phyloP scores from a whole-genome alignment of 2,113 vertebrate species.

The Dicentrarchus labrax region DNA sequence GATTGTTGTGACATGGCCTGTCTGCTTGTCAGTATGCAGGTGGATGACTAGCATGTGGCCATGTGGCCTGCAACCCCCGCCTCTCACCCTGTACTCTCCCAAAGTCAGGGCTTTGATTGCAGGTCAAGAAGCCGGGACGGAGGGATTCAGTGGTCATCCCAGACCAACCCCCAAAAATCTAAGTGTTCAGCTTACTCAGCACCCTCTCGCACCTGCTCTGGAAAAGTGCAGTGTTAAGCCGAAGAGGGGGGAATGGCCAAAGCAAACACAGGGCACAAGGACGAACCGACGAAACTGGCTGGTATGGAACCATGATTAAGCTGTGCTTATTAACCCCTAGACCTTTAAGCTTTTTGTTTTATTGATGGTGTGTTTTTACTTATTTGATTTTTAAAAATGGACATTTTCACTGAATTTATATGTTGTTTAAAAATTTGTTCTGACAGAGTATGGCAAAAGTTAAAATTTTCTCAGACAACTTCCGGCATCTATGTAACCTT shows the following conservation, averaged over 20 bases:
- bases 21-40: conserved; percentile 78
- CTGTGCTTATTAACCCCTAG: conserved; percentile 34
- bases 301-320: conserved; percentile 41
- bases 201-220: conserved; percentile 67
- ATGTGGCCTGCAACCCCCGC: conserved; percentile 42
- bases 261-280: conserved; percentile 58
- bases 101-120: conserved; percentile 66
- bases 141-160: conserved; percentile 62
- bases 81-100: conserved; percentile 17
- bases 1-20: conserved; percentile 79
- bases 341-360: conserved; percentile 38
- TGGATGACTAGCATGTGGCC: conserved; percentile 76
- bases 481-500: too few species aligned
- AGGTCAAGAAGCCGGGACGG: conserved; percentile 63
- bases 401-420: background rate
- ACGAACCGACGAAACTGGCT: conserved; percentile 30
- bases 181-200: conserved; percentile 64
- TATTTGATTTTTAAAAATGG: background rate
- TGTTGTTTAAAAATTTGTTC: background rate
- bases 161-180: conserved; percentile 48
- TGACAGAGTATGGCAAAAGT: background rate
- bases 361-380: conserved; percentile 3
- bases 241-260: background rate
- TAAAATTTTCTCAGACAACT: background rate
- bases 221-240: conserved; percentile 58